Conservation (phyloP, 1,140 invertebrate genomes). For the Sitodiplosis mosellana region DNA sequence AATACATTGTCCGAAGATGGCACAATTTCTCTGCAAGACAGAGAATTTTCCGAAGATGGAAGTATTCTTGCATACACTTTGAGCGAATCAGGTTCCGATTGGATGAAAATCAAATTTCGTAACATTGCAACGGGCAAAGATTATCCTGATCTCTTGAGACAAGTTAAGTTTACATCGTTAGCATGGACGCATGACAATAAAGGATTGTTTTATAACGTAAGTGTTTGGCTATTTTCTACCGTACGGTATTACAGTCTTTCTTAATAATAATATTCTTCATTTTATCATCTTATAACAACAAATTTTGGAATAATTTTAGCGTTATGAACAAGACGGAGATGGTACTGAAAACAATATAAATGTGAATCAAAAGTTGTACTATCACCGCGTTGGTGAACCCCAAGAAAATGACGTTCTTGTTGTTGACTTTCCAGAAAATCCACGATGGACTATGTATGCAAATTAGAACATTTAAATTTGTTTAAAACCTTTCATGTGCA, state of each 20-base stretch:
- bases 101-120: slow-evolving; percentile 76
- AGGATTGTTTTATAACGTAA: slow-evolving; percentile 88
- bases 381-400: slow-evolving; percentile 55
- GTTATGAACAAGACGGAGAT: slow-evolving; percentile 49
- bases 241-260: no score
- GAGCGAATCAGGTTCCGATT: slow-evolving; percentile 85
- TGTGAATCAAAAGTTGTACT: slow-evolving; percentile 64
- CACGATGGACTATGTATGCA: slow-evolving; percentile 52
- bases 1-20: slow-evolving; percentile 87
- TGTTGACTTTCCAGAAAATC: slow-evolving; percentile 60
- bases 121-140: slow-evolving; percentile 64
- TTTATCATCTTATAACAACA: no score
- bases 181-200: slow-evolving; percentile 91
- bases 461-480: no score
- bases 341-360: slow-evolving; percentile 56
- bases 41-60: slow-evolving; percentile 82
- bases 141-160: slow-evolving; percentile 70
- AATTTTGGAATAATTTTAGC: not conserved
- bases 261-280: no score
- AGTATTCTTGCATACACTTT: slow-evolving; percentile 78
- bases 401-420: slow-evolving; percentile 60
- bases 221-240: no score
- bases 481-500: not conserved
- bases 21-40: slow-evolving; percentile 63
- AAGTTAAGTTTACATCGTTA: slow-evolving; percentile 80